These are phyloP conservation scores for Cyphomyrmex costatus DNA, from an alignment of 1,140 invertebrate genomes.

Conservation along the genomic window DNA sequence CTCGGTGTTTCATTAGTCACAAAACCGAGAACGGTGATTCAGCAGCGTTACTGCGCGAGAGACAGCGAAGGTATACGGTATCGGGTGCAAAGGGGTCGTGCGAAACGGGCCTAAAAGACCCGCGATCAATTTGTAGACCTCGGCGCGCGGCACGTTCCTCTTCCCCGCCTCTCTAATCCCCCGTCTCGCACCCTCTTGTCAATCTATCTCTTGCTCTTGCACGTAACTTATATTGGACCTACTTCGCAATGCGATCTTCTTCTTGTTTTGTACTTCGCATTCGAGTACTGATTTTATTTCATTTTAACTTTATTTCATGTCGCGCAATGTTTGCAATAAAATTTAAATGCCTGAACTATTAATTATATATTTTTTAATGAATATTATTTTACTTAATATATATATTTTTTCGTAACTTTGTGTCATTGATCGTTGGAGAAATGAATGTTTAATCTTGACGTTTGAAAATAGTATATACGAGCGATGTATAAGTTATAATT, in stretches of 20 bases:
- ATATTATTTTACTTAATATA: background rate
- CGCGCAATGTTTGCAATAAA: background rate
- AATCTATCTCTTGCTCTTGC: constrained; percentile 44
- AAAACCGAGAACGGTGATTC: constrained; percentile 70
- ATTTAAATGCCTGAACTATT: background rate
- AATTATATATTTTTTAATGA: background rate
- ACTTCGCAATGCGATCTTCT: constrained; percentile 5
- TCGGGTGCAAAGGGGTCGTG: constrained; percentile 76
- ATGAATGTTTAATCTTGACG: background rate
- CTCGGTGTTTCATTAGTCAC: constrained; percentile 71
- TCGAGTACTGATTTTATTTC: background rate
- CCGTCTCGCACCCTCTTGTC: constrained; percentile 40
- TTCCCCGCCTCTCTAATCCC: constrained; percentile 27
- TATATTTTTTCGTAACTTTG: background rate
- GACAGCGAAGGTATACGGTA: constrained; percentile 71
- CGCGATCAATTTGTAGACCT: constrained; percentile 67
- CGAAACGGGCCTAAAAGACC: constrained; percentile 72
- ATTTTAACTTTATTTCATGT: background rate
- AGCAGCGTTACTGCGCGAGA: constrained; percentile 60
- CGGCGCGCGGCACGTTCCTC: constrained; percentile 24
- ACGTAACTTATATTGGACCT: constrained; percentile 37
- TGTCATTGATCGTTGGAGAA: background rate
- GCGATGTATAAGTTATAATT: background rate
- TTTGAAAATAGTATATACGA: background rate
- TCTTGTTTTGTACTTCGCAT: background rate